phyloP scores from a whole-genome alignment of 2,888 invertebrate species.

The Dryobotodes eremita region DNA sequence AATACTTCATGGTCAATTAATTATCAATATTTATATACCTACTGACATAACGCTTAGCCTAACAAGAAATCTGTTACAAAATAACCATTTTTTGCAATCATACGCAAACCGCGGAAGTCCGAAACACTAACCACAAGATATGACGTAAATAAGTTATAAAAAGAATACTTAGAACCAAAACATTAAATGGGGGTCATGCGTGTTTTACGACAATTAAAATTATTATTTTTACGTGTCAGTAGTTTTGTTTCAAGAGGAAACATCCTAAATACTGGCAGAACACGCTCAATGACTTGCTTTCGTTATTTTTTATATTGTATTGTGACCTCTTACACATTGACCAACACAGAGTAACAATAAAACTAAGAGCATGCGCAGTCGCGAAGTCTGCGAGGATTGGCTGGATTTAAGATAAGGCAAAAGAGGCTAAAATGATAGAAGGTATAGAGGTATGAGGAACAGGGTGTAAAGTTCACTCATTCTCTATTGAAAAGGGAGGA shows the following conservation, averaged over 20 bases:
- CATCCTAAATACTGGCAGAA: slow-evolving; percentile 41
- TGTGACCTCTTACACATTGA: slow-evolving; percentile 3
- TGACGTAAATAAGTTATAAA: slow-evolving; percentile 39
- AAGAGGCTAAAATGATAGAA: not conserved
- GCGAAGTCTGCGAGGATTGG: not conserved
- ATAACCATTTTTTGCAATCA: slow-evolving; percentile 11
- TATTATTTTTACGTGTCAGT: slow-evolving; percentile 40
- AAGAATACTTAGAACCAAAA: slow-evolving; percentile 9
- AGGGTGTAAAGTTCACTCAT: no score
- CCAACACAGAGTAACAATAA: not conserved
- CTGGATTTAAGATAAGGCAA: not conserved
- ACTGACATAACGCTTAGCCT: slow-evolving; percentile 15
- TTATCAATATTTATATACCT: slow-evolving; percentile 22
- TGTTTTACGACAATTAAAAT: slow-evolving; percentile 49
- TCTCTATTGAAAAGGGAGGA: no score
- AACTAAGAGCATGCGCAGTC: not conserved
- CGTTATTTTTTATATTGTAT: not conserved
- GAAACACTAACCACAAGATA: slow-evolving; percentile 24
- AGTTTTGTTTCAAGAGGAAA: slow-evolving; percentile 54
- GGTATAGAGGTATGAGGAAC: no score
- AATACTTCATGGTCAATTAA: slow-evolving; percentile 35
- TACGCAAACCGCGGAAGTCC: slow-evolving; percentile 44
- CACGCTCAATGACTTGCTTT: slow-evolving; percentile 48
- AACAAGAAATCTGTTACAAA: slow-evolving; percentile 15
- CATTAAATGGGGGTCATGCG: slow-evolving; percentile 37